Conservation (phyloP, 2,797 vertebrate genomes). For the Myoxocephalus aenaeus region DNA sequence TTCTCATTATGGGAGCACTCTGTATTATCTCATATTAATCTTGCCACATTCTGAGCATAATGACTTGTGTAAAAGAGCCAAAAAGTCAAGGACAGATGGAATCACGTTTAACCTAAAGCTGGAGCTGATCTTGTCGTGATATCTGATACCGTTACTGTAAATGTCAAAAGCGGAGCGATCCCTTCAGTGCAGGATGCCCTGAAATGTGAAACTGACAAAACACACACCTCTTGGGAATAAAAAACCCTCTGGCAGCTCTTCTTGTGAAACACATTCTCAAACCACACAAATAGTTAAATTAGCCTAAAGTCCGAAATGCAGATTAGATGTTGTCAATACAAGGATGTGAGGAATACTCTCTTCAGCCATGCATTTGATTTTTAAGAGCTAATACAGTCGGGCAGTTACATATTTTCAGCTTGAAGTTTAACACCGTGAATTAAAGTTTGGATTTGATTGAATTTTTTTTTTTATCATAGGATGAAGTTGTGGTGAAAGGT, state of each 20-base stretch:
- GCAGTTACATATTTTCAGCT: background rate
- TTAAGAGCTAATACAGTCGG: background rate
- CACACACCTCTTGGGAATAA: background rate
- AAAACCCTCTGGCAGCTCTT: background rate
- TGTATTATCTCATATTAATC: constrained; percentile 81
- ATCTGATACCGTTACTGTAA: constrained; percentile 33
- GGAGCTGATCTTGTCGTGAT: constrained; percentile 32
- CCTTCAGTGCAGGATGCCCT: constrained; percentile 14
- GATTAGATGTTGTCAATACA: background rate
- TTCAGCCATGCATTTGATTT: constrained; percentile 7
- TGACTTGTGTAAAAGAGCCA: constrained; percentile 72
- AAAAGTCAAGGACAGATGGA: constrained; percentile 74
- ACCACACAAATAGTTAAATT: constrained; percentile 1
- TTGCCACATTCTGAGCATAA: constrained; percentile 69
- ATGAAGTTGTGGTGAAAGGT: background rate
- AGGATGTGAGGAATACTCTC: background rate
- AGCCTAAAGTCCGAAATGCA: background rate
- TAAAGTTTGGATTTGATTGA: background rate
- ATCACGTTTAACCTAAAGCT: constrained; percentile 48
- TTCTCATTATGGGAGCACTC: constrained; percentile 69
- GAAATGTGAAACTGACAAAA: constrained; percentile 9
- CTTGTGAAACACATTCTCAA: background rate
- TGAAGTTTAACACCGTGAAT: background rate
- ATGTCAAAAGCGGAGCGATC: constrained; percentile 18
- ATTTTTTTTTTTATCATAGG: background rate